A percentile compares a stretch with the other conserved stretches of the same genome.
phyloP scores from a whole-genome alignment of 2,797 vertebrate species.

The Lepus oiostolus region DNA sequence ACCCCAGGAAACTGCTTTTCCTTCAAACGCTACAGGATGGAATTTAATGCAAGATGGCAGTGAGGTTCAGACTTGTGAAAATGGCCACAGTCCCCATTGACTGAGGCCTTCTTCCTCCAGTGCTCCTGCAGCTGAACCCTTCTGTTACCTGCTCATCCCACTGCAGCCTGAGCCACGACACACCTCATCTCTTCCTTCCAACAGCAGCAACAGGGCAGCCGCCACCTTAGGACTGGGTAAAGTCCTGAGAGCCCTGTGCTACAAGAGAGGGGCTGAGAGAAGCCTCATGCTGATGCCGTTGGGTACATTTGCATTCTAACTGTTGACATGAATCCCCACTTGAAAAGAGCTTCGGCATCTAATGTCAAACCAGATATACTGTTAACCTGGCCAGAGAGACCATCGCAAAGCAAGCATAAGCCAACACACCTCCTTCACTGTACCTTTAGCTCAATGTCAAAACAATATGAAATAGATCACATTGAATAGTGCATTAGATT shows the following conservation, averaged over 20 bases:
- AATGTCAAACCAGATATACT: background rate
- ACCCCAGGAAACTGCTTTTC: background rate
- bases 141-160: background rate
- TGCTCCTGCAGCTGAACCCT: too few relatives aligned
- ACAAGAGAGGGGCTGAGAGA: background rate
- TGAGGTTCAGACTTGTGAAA: background rate
- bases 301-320: background rate
- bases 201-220: background rate
- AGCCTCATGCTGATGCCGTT: background rate
- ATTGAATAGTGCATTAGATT: background rate
- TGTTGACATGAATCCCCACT: background rate
- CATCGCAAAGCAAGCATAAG: background rate
- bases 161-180: background rate
- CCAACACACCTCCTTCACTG: background rate
- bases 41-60: background rate
- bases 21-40: background rate
- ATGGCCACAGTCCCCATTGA: background rate
- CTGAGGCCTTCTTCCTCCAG: too few relatives aligned
- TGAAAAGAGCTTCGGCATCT: background rate
- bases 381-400: background rate
- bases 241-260: background rate
- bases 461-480: background rate
- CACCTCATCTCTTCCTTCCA: background rate
- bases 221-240: background rate
- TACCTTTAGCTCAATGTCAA: conserved; percentile 21